phyloP scores from a whole-genome alignment of 2,797 vertebrate genomes.

The Leuciscus waleckii region DNA sequence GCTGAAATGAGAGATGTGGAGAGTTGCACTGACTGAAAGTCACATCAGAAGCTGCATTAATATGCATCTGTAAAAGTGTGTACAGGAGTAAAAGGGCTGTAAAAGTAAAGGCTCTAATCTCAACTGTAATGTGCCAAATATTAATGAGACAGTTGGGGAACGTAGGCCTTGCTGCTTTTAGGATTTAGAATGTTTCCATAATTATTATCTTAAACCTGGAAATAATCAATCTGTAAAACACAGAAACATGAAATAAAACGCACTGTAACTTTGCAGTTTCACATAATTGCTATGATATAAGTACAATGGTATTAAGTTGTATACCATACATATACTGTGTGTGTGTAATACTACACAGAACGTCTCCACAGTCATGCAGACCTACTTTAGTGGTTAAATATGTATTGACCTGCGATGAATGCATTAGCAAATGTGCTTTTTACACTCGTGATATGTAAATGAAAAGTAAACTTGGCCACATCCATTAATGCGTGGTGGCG shows the following conservation, averaged over 20 bases:
- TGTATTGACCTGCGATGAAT: slow-evolving; percentile 42
- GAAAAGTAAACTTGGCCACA: slow-evolving; percentile 47
- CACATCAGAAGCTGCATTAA: slow-evolving; percentile 43
- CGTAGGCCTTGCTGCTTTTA: slow-evolving; percentile 11
- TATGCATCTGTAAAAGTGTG: slow-evolving; percentile 25
- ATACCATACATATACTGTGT: background rate
- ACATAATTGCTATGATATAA: background rate
- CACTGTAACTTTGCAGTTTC: background rate
- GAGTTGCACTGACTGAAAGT: slow-evolving; percentile 44
- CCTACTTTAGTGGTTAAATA: slow-evolving; percentile 42
- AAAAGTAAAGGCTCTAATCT: slow-evolving; percentile 41
- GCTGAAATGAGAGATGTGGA: slow-evolving; percentile 53
- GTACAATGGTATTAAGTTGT: background rate
- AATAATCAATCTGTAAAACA: background rate
- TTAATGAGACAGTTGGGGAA: slow-evolving; percentile 40
- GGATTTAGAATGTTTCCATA: background rate
- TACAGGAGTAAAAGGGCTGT: slow-evolving; percentile 14
- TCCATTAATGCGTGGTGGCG: slow-evolving; percentile 70
- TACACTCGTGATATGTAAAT: slow-evolving; percentile 40
- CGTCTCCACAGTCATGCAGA: background rate
- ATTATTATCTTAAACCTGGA: slow-evolving; percentile 10
- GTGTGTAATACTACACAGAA: background rate
- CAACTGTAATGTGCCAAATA: slow-evolving; percentile 43
- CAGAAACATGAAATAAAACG: background rate
- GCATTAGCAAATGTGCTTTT: slow-evolving; percentile 24